Evolutionary conservation across 2,888 invertebrate species (phyloP).

Genomic region (Heliconius aoede): DNA sequence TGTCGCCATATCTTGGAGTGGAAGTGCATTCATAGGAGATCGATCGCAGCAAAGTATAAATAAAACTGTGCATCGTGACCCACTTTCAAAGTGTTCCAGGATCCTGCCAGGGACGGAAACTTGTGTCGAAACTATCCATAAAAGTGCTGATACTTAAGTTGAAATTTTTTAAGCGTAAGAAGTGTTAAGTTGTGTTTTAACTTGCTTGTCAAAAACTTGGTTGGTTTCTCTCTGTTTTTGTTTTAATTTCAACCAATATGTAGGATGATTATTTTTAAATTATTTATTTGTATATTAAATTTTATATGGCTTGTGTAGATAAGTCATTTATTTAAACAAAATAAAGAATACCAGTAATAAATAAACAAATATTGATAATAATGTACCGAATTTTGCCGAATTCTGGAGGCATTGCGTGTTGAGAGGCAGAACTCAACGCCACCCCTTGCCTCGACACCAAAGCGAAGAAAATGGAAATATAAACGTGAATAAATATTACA

Average conservation of each 20-base stretch:
- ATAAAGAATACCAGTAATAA: too few species aligned
- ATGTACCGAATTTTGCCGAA: too few species aligned
- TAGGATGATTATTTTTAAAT: too few species aligned
- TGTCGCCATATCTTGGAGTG: constrained; percentile 52
- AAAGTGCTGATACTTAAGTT: constrained; percentile 32
- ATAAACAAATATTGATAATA: too few species aligned
- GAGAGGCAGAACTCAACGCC: too few species aligned
- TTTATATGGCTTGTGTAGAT: too few species aligned
- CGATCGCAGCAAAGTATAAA: constrained; percentile 56
- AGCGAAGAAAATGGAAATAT: too few species aligned
- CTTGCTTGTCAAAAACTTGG: background rate
- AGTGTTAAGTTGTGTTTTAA: background rate
- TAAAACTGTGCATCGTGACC: constrained; percentile 58
- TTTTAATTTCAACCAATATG: background rate
- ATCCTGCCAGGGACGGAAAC: constrained; percentile 48
- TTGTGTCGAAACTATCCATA: constrained; percentile 39
- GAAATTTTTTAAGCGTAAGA: constrained; percentile 23
- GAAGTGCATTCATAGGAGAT: constrained; percentile 66
- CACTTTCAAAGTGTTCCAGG: constrained; percentile 53
- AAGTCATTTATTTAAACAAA: too few species aligned
- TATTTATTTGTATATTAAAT: too few species aligned
- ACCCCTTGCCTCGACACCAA: too few species aligned
- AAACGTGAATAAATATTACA: too few species aligned
- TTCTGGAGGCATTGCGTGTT: too few species aligned
- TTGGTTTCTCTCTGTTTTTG: background rate